Conservation (phyloP, 2,888 invertebrate species). For the Dioctria rufipes region DNA sequence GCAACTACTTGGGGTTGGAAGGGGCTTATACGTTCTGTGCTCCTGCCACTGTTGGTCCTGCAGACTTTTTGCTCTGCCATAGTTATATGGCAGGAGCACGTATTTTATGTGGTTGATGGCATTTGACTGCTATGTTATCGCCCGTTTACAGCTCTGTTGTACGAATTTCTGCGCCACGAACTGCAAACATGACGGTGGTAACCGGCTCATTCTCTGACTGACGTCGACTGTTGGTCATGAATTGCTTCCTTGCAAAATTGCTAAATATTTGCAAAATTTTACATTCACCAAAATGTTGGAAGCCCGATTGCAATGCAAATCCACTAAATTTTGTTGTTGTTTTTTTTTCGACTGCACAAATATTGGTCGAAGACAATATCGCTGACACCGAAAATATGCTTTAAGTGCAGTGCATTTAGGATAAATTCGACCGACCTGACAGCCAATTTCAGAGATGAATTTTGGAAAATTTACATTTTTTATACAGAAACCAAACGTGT, state of each 20-base stretch:
- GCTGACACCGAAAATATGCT: no score
- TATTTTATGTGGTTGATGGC: conserved; percentile 42
- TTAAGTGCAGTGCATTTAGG: no score
- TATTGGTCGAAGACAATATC: not conserved
- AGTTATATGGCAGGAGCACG: conserved; percentile 34
- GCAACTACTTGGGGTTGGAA: conserved; percentile 24
- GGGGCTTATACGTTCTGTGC: not conserved
- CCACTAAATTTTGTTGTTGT: not conserved
- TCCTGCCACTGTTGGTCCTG: not conserved
- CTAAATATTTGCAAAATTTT: conserved; percentile 46
- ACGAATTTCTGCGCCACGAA: not conserved
- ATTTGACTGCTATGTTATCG: conserved; percentile 45
- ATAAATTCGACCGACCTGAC: no score
- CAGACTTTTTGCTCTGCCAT: not conserved
- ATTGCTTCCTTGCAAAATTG: conserved; percentile 31
- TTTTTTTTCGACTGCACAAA: not conserved
- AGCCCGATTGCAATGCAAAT: no score
- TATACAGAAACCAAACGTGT: no score
- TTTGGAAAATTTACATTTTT: no score
- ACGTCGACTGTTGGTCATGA: conserved; percentile 10
- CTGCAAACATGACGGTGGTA: not conserved
- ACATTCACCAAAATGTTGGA: not conserved
- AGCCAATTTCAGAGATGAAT: no score
- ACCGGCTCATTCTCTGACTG: not conserved
- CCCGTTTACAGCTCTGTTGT: conserved; percentile 40